Percentiles rank a stretch among this genome's conserved stretches.
phyloP scores from a whole-genome alignment of 2,888 invertebrate genomes.

The Hyles lineata region DNA sequence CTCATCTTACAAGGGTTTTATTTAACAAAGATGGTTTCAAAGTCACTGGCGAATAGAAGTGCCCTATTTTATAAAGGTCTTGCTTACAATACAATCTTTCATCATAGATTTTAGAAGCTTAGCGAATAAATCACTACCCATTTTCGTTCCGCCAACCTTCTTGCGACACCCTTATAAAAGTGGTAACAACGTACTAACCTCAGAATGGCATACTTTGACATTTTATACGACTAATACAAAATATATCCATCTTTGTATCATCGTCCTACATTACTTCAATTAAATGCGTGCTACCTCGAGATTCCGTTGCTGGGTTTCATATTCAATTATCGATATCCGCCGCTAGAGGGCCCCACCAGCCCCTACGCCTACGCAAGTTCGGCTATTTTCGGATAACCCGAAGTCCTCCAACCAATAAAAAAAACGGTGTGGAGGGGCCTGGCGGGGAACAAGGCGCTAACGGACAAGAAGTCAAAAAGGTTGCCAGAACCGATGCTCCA shows the following conservation, averaged over 20 bases:
- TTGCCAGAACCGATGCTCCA: too few species aligned
- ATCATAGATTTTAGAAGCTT: constrained; percentile 35
- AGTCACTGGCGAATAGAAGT: constrained; percentile 48
- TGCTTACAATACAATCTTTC: constrained; percentile 47
- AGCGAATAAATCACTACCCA: constrained; percentile 26
- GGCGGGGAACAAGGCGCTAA: too few species aligned
- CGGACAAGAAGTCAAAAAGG: too few species aligned
- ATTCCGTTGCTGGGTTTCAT: too few species aligned
- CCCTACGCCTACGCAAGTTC: too few species aligned
- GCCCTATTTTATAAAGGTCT: constrained; percentile 40
- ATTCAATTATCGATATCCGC: too few species aligned
- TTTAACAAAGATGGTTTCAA: constrained; percentile 40
- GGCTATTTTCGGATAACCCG: too few species aligned
- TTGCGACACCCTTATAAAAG: not conserved
- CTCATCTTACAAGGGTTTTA: not conserved
- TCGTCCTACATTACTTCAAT: too few species aligned
- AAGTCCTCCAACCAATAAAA: too few species aligned
- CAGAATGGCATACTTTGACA: not conserved
- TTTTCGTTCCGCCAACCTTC: not conserved
- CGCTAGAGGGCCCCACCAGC: too few species aligned
- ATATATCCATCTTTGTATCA: not conserved
- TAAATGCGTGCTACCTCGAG: too few species aligned
- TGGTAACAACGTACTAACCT: not conserved
- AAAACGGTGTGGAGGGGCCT: too few species aligned
- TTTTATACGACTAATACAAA: not conserved